These are phyloP conservation scores for Hippocampus mohnikei DNA, from an alignment of 2,113 vertebrate species.

Conservation along the genomic window DNA sequence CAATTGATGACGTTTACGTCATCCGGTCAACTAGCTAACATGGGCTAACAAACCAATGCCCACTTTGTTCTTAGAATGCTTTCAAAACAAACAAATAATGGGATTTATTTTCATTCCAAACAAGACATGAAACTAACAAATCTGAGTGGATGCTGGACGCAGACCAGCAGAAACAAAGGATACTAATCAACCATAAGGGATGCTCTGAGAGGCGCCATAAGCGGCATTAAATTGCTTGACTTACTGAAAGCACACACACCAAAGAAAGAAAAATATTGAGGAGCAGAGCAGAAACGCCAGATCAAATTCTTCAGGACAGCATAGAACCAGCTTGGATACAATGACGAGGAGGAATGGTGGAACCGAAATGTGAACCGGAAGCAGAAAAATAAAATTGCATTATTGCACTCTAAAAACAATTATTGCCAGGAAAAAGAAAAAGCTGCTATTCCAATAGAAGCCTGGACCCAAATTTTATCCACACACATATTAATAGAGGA, in stretches of 20 bases:
- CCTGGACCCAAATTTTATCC: not conserved
- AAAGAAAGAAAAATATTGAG: not conserved
- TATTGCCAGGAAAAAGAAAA: not conserved
- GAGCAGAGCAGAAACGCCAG: not conserved
- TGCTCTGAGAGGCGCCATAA: conserved; percentile 1
- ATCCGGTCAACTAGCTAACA: not conserved
- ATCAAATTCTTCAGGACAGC: not conserved
- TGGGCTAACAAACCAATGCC: not conserved
- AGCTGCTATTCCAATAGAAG: not conserved
- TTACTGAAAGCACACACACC: not conserved
- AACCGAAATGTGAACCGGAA: not conserved
- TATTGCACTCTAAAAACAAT: not conserved
- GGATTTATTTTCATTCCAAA: not conserved
- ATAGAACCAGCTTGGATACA: not conserved
- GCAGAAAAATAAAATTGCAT: not conserved
- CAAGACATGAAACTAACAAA: not conserved
- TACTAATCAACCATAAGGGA: not conserved
- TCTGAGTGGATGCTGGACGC: not conserved
- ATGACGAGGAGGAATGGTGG: not conserved
- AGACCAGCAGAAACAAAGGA: conserved; percentile 7
- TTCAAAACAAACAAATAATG: not conserved
- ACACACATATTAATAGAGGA: too few species aligned
- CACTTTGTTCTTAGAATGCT: not conserved
- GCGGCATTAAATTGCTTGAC: not conserved
- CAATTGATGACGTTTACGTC: not conserved